Conservation (phyloP, 2,888 invertebrate species). For the Rhynchonema sp. region DNA sequence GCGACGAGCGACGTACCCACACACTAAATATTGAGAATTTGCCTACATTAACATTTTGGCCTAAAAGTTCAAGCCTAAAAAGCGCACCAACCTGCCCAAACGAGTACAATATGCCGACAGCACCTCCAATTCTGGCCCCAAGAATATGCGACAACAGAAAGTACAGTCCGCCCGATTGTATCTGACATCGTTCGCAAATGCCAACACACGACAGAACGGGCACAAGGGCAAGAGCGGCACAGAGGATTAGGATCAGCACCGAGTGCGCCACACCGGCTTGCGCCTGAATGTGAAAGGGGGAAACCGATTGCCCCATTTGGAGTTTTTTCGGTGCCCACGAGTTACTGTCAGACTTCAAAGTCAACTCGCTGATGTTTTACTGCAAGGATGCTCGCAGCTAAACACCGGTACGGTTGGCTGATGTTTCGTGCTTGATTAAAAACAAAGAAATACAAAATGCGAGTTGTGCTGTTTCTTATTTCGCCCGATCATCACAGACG, state of each 20-base stretch:
- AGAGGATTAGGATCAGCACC: constrained; percentile 32
- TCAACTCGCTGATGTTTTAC: neutral
- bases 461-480: no score
- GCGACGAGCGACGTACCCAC: constrained; percentile 89
- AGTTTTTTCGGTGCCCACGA: no score
- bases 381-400: neutral
- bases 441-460: no score
- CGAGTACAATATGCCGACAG: constrained; percentile 76
- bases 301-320: no score
- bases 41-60: neutral
- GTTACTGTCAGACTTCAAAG: no score
- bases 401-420: neutral
- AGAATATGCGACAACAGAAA: constrained; percentile 80
- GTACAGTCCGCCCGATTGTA: constrained; percentile 93
- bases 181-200: constrained; percentile 76
- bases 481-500: no score
- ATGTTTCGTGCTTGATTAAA: no score
- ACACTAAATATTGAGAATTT: no score
- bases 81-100: constrained; percentile 65
- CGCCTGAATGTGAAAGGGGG: no score
- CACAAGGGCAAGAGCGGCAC: constrained; percentile 67
- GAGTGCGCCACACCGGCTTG: constrained; percentile 37
- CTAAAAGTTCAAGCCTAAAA: no score
- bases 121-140: constrained; percentile 76
- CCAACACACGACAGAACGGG: constrained; percentile 85